phyloP scores from a whole-genome alignment of 2,113 vertebrate species.

The Poeciliopsis occidentalis region DNA sequence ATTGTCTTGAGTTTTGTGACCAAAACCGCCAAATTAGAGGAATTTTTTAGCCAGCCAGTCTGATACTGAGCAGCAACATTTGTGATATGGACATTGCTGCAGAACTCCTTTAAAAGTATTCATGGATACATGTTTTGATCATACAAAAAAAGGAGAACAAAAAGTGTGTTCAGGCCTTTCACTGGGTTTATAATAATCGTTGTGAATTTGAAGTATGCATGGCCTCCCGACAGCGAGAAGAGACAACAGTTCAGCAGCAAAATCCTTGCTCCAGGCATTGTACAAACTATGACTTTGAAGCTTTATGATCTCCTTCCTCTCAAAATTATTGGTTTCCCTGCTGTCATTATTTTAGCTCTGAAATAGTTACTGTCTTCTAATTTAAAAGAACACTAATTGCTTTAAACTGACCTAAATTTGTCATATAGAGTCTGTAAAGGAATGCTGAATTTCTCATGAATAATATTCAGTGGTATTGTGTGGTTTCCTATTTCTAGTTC shows the following conservation, averaged over 20 bases:
- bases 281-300: constrained; percentile 15
- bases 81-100: not conserved
- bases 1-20: no score
- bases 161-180: not conserved
- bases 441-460: no score
- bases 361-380: not conserved
- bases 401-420: not conserved
- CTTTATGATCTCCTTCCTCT: constrained; percentile 1
- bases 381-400: not conserved
- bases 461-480: not conserved
- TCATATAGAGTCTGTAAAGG: no score
- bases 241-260: not conserved
- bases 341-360: not conserved
- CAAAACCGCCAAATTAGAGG: no score
- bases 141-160: not conserved
- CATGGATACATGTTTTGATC: not conserved
- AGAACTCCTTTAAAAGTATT: not conserved
- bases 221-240: not conserved
- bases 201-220: not conserved
- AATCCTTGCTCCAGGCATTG: constrained; percentile 6
- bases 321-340: not conserved
- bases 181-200: not conserved
- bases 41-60: not conserved
- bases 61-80: no score
- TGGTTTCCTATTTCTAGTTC: constrained; percentile 31